Evolutionary conservation across 2,888 invertebrate genomes (phyloP), one percentile per base, ranked within the genome.

Genomic region (Hoplodrina ambigua): DNA sequence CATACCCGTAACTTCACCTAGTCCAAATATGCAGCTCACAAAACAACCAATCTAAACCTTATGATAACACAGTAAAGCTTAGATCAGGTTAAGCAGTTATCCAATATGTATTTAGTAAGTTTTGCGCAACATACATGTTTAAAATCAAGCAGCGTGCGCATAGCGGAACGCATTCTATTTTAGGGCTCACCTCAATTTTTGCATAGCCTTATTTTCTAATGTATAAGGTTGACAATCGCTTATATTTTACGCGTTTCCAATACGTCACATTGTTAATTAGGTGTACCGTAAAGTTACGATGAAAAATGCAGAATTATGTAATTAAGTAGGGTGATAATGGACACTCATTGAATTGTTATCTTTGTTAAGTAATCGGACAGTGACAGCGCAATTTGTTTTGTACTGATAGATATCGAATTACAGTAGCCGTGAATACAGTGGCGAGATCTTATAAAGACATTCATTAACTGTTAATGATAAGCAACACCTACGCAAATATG

Each of bases 101-200:
- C 56, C 77, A 72, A 65, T 77, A 77, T 75, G 80, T 84, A 81
- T 82, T 81, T 84, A 84, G 84, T 78, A 76, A 80, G 74, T 79
- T 86, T 88, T 87, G 84, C 87, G 87, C 86, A 88, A 88, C 84
- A 79, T 80, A 75, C 81, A 72, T 72, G 82, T 80, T 83, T 85
- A 85, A 86, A 87, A 84, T 83, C 78, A 79, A 68, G 70, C 57
- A 74, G 76, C 77, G 85, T 85, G 84, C 76, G 81, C 83, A 78
- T 76, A 87, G 85, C 86, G 87, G 87, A 89, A 89, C 88, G 86
- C 82, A 80, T 85, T 84, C 84, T 83, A 84, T 84, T 84, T 84
- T 81, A 80, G 83, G 84, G 81, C 77, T 72, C 62, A 50, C 55
- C 57, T 63, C 33, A 55, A 72, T 71, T 74, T 75, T 41, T 65